phyloP scores from a whole-genome alignment of 2,797 vertebrate genomes.

The Dendrocincla fuliginosa region DNA sequence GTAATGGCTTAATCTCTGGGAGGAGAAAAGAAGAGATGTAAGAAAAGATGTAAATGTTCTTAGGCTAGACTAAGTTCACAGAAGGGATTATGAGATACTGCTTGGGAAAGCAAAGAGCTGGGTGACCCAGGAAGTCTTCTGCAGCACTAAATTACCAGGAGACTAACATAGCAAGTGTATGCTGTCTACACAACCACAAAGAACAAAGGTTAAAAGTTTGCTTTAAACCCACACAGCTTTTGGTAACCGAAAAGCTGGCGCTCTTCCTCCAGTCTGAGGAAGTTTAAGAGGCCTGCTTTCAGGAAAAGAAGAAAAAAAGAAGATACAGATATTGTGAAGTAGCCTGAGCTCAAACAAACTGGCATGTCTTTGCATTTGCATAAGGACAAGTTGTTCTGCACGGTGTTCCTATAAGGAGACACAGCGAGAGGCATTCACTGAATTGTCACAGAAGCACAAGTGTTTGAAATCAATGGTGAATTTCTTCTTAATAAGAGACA shows the following conservation, averaged over 20 bases:
- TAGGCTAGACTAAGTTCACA: neutral
- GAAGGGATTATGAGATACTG: neutral
- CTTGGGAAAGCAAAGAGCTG: conserved; percentile 22
- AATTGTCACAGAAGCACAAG: conserved; percentile 40
- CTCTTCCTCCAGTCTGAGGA: neutral
- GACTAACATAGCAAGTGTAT: conserved; percentile 11
- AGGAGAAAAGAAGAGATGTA: neutral
- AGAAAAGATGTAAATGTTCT: neutral
- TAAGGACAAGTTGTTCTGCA: conserved; percentile 58
- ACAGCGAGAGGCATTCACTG: conserved; percentile 36
- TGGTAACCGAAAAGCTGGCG: conserved; percentile 9
- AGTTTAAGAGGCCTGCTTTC: neutral
- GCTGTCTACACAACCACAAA: conserved; percentile 27
- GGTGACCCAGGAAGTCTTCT: conserved; percentile 35
- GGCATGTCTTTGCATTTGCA: conserved; percentile 40
- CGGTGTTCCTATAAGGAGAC: neutral
- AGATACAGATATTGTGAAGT: neutral
- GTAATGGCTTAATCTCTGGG: neutral
- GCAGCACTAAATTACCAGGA: conserved; percentile 15
- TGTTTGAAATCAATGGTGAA: conserved; percentile 36
- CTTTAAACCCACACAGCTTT: conserved; percentile 41
- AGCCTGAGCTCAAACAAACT: conserved; percentile 21
- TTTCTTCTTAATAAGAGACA: conserved; percentile 20
- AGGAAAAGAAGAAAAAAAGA: neutral
- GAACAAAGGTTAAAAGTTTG: conserved; percentile 33